Base-by-base conservation (phyloP, 2,888 invertebrate genomes). In the Apodemia duryi region DNA sequence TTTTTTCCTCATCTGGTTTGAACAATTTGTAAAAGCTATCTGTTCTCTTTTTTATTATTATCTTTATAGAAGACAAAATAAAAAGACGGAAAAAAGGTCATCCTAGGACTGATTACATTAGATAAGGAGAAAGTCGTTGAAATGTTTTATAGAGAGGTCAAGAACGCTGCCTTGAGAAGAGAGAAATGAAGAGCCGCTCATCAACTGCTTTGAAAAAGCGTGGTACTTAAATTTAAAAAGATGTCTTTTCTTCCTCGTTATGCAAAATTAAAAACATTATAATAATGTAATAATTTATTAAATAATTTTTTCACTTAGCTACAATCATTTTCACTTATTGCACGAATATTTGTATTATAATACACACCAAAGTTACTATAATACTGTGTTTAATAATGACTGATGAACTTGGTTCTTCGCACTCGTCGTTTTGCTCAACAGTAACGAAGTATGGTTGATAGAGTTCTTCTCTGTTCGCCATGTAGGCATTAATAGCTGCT, bases 371-470 rank as follows among this genome's bases (percentile, higher is more conserved):
- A 64, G 87, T 72, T 13, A 88, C 72, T 63, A 88, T 74, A 72
- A 87, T 75, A 80, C 91, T 90, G 77, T 83, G 86, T 67, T 77
- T 84, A 51, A 84, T 68, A 61, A 86, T 66, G 38, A 76, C 69
- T 0, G 84, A 80, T 0, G 87, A 81, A 67, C 78, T 85, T 1
- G 90, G 91, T 32, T 86, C 86, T 2, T 75, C 72, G 63, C 91
- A 91, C 0, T 82, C 76, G 0, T 78, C 81, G 1, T 72, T 71
- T 0, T 91, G 91, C 13, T 68, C 67, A 0, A 85, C 78, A 2
- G 61, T 6, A 0, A 78, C 69, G 79, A 91, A 91, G 77, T 82
- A 88, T 0, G 76, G 76, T 6, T 80, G 78, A 66, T 83, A 72
- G 0, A 91, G 73, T 65, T 89, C 91, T 7, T 75, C 69, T 41